Evolutionary conservation across 1,140 invertebrate genomes (phyloP), one percentile per base, ranked within the genome.

Genomic region (Zaprionus lachaisei): DNA sequence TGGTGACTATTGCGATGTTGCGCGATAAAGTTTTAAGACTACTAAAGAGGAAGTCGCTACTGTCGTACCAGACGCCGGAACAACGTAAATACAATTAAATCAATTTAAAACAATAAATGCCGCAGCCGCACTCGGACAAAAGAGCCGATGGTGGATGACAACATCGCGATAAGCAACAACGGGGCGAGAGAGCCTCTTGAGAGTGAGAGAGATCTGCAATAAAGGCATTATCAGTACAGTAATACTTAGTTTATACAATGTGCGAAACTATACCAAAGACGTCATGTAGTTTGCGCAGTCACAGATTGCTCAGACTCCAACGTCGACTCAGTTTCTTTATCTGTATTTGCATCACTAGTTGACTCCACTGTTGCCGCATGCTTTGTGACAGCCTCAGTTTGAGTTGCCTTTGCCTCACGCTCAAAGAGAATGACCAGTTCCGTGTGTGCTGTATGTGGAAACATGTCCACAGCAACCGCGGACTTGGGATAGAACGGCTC

Each of bases 401-500:
- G 71, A 47, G 44, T 20, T 22, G 61, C 31, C 54, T 72, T 77
- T 2, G 61, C 15, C 5, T 73, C 80, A 67, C 96, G 94, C 93
- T 98, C 96, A 91, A 99, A 97, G 31, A 97, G 94, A 26, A 99
- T 92, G 62, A 98, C 94, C 15, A 99, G 93, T 94, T 99, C 98
- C 71, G 96, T 97, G 92, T 99, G 98, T 20, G 95, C 95, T 1
- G 98, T 99, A 74, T 97, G 95, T 0, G 98, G 98, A 94, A 99
- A 99, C 95, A 99, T 95, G 91, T 99, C 98, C 2, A 99, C 96
- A 6, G 97, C 96, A 14, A 98, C 94, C 1, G 97, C 97, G 80
- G 95, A 94, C 1, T 96, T 94, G 0, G 97, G 96, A 34, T 96
- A 94, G 92, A 99, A 98, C 3, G 97, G 97, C 31, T 95, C 94